Evolutionary conservation across 2,113 vertebrate species (phyloP).

Genomic region (Tetrax tetrax): DNA sequence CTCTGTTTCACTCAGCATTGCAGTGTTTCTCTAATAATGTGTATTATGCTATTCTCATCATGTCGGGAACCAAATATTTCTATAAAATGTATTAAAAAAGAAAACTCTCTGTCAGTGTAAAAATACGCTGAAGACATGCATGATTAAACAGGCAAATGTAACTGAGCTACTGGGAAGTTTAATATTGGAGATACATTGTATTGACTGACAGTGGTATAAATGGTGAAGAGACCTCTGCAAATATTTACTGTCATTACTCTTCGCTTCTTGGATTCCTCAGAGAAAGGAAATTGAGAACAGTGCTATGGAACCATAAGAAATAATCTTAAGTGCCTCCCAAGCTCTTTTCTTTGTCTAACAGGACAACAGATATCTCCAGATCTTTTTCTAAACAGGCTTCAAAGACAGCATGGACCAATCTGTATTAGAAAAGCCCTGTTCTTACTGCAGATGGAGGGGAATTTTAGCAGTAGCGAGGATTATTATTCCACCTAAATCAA

Average conservation of each 20-base stretch:
- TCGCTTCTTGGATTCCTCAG: neutral
- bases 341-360: neutral
- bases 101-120: neutral
- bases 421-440: neutral
- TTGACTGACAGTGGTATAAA: slow-evolving; percentile 33
- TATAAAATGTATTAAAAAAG: neutral
- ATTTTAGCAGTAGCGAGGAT: neutral
- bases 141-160: slow-evolving; percentile 18
- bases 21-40: neutral
- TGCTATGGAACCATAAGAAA: neutral
- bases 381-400: neutral
- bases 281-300: neutral
- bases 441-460: neutral
- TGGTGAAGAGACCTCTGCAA: neutral
- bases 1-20: neutral
- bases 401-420: neutral
- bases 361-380: neutral
- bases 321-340: neutral
- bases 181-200: slow-evolving; percentile 14
- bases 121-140: slow-evolving; percentile 4
- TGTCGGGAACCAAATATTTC: neutral
- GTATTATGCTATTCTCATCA: neutral
- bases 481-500: neutral
- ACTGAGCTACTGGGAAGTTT: slow-evolving; percentile 12
- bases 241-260: neutral